Evolutionary conservation across 2,113 vertebrate species (phyloP), one percentile per base, ranked within the genome.

Genomic region (Scophthalmus maximus): DNA sequence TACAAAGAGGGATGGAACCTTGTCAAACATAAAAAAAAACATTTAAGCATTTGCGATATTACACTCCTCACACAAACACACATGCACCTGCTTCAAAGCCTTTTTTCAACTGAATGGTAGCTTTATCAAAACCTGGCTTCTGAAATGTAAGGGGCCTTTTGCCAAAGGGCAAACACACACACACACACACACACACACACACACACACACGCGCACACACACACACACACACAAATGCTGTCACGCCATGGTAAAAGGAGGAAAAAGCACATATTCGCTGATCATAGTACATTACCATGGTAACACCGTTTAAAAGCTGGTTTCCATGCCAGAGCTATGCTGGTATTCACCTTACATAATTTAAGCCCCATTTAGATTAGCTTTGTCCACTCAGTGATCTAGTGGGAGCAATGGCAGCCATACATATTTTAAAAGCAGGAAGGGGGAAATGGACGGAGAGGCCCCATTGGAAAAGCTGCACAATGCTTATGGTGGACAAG

Each of bases 361-460:
- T 88, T 67, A 87, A 79, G 68, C 57, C 47, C 64, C 76, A 52
- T 86, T 89, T 78, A 86, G 79, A 84, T 89, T 65, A 73, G 85
- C 63, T 86, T 74, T 85, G 79, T 89, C 83, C 77, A 85, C 68
- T 66, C 66, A 67, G 36, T 82, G 87, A 90, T 85, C 85, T 46
- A 38, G 52, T 38, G 63, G 63, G 64, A 84, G 60, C 69, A 72
- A 68, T 58, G 70, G 79, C 74, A 36, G 50, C 44, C 68, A 84
- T 87, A 34, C 76, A 90, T 86, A 88, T 89, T 90, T 91, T 30
- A 90, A 53, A 84, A 38, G 62, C 42, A 34, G 52, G 15, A n/a
- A 15, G 32, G 36, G n/a, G 36, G 42, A n/a, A 63, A 60, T 53
- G 26, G 69, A 64, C 67, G 27, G 36, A 44, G 53, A 40, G 59